A percentile compares a stretch with the other conserved stretches of the same genome.
phyloP scores from a whole-genome alignment of 2,797 vertebrate species.

The Myoxocephalus aenaeus region DNA sequence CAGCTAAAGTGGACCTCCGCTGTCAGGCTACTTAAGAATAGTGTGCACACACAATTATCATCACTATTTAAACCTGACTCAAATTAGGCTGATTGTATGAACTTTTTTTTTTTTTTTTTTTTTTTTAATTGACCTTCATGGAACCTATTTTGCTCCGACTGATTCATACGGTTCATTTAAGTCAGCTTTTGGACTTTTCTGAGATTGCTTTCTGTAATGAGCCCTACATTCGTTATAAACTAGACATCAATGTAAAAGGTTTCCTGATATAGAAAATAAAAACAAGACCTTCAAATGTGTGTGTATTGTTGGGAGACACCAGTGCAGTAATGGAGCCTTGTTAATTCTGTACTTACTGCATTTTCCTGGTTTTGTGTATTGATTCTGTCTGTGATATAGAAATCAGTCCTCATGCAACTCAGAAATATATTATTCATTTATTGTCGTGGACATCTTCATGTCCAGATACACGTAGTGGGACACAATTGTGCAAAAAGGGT shows the following conservation, averaged over 20 bases:
- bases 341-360: not conserved
- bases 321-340: not conserved
- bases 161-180: not conserved
- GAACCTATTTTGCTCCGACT: not conserved
- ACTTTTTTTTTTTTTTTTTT: not conserved
- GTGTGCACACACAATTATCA: not conserved
- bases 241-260: not conserved
- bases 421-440: not conserved
- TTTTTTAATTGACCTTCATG: not conserved
- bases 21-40: too few species aligned
- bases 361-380: not conserved
- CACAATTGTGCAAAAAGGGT: too few species aligned
- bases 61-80: not conserved
- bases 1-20: not conserved
- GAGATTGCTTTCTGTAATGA: not conserved
- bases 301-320: not conserved
- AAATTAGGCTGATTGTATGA: not conserved
- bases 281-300: not conserved
- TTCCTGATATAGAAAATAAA: not conserved
- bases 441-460: not conserved
- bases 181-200: not conserved
- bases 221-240: not conserved
- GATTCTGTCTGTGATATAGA: not conserved
- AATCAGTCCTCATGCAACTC: not conserved
- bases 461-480: not conserved